Conservation (phyloP, 1,140 invertebrate species). For the Drosophila elegans region DNA sequence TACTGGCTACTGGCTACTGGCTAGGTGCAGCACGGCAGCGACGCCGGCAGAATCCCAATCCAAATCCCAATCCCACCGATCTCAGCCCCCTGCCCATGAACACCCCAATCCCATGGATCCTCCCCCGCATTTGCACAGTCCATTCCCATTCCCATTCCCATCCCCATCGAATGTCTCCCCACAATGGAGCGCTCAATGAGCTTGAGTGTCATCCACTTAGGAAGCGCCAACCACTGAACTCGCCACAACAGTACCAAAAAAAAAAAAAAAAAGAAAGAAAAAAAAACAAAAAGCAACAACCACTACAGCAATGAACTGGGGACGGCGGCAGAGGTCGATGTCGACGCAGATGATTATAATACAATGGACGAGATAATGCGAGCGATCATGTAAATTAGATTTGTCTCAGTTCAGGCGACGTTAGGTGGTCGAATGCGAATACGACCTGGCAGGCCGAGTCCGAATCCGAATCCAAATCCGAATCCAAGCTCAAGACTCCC, state of each 20-base stretch:
- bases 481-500: constrained; percentile 14
- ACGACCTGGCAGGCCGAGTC: not conserved
- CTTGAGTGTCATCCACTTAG: constrained; percentile 83
- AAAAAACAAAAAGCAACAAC: constrained; percentile 21
- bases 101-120: constrained; percentile 4
- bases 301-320: constrained; percentile 47
- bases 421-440: constrained; percentile 5
- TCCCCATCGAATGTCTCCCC: constrained; percentile 39
- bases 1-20: constrained; percentile 64
- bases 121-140: not conserved
- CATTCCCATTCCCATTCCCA: constrained; percentile 13
- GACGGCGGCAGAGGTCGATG: constrained; percentile 61
- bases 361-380: constrained; percentile 81
- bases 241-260: constrained; percentile 56
- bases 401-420: constrained; percentile 71
- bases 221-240: constrained; percentile 82
- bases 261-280: constrained; percentile 4
- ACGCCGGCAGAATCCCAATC: constrained; percentile 19
- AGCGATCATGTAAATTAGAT: constrained; percentile 83
- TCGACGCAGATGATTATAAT: constrained; percentile 76
- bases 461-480: constrained; percentile 5
- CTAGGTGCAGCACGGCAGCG: constrained; percentile 71
- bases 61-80: constrained; percentile 1
- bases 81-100: not conserved
- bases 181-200: constrained; percentile 77